Evolutionary conservation across 2,113 vertebrate genomes (phyloP).

Genomic region (Dipodomys spectabilis): DNA sequence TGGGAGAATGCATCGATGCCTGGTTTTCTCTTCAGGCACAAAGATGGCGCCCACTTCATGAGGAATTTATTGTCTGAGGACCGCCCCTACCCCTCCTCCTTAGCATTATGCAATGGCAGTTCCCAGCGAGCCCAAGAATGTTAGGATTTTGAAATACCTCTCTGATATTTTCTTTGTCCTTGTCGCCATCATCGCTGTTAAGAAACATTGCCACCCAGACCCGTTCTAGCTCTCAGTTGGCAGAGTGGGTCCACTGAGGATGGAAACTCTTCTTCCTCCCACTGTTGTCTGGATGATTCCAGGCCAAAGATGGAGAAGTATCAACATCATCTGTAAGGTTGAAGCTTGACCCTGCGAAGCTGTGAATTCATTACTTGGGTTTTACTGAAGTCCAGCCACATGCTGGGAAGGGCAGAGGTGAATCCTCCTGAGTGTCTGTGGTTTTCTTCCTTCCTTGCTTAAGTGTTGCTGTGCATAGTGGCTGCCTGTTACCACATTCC

Average conservation of each 20-base stretch:
- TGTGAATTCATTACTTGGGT: background rate
- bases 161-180: background rate
- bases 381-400: rapidly evolving
- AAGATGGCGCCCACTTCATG: background rate
- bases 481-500: slow-evolving; percentile 30
- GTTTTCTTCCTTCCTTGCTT: background rate
- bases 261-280: background rate
- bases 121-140: background rate
- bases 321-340: background rate
- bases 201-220: background rate
- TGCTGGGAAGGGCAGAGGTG: background rate
- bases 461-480: background rate
- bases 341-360: background rate
- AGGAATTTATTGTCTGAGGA: background rate
- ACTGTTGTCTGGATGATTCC: background rate
- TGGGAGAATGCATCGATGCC: background rate
- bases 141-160: background rate
- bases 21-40: background rate
- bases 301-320: background rate
- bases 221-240: background rate
- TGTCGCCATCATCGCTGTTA: background rate
- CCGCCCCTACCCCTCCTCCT: background rate
- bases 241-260: background rate
- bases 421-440: background rate
- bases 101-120: background rate